These are phyloP conservation scores for Terrapene triunguis DNA, from an alignment of 2,113 vertebrate genomes.

Conservation along the genomic window DNA sequence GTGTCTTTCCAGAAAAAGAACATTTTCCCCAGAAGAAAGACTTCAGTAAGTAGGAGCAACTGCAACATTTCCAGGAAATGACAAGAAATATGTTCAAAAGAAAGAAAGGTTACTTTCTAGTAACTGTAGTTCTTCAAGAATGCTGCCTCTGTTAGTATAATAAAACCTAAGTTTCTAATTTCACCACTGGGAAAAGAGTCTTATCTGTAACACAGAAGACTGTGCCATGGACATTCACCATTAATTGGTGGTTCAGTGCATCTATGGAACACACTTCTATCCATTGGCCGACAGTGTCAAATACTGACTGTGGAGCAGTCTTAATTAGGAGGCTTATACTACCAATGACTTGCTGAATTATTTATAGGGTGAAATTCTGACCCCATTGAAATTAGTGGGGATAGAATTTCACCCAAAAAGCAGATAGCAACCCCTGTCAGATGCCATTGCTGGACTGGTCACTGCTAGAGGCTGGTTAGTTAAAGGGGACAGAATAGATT, in stretches of 20 bases:
- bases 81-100: neutral
- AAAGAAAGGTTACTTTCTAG: neutral
- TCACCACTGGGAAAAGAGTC: neutral
- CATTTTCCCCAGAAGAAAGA: neutral
- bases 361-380: neutral
- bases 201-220: neutral
- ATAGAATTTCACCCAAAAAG: neutral
- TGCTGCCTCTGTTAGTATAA: neutral
- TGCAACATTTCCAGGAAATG: neutral
- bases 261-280: neutral
- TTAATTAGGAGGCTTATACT: neutral
- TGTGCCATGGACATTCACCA: neutral
- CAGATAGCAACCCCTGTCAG: neutral
- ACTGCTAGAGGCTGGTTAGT: neutral
- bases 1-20: neutral
- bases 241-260: neutral
- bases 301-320: neutral
- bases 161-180: neutral
- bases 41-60: neutral
- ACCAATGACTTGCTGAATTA: neutral
- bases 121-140: neutral
- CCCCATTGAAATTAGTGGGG: neutral
- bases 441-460: neutral
- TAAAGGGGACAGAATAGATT: accelerated
- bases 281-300: neutral